Conservation (phyloP, 1,140 invertebrate species). For the Drosophila neocordata region DNA sequence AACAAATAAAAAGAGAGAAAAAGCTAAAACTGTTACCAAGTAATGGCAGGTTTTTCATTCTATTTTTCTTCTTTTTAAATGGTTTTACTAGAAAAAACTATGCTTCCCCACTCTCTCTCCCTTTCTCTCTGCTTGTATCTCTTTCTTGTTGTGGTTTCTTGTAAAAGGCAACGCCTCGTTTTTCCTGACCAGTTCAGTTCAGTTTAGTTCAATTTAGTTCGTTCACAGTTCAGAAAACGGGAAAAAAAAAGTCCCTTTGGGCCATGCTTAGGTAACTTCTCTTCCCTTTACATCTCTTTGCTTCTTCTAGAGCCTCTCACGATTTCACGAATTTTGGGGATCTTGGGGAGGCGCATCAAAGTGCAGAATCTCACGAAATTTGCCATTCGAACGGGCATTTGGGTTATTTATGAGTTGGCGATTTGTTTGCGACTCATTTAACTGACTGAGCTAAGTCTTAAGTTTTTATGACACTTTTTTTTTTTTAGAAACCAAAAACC, state of each 20-base stretch:
- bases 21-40: slow-evolving; percentile 2
- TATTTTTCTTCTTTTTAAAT: slow-evolving; percentile 1
- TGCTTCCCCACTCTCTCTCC: neutral
- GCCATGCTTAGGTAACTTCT: slow-evolving; percentile 73
- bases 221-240: neutral
- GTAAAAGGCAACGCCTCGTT: slow-evolving; percentile 53
- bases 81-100: slow-evolving; percentile 40
- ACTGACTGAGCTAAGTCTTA: slow-evolving; percentile 39
- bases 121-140: neutral
- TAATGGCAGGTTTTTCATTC: slow-evolving; percentile 13
- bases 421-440: slow-evolving; percentile 74
- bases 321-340: slow-evolving; percentile 67
- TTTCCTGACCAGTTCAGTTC: slow-evolving; percentile 21
- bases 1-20: neutral
- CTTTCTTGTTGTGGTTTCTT: slow-evolving; percentile 19
- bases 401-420: slow-evolving; percentile 73
- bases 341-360: slow-evolving; percentile 61
- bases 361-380: slow-evolving; percentile 79
- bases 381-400: slow-evolving; percentile 73
- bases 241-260: slow-evolving; percentile 22
- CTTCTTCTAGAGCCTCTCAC: slow-evolving; percentile 42
- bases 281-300: slow-evolving; percentile 4
- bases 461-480: slow-evolving; percentile 74
- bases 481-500: slow-evolving; percentile 14
- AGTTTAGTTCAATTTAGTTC: neutral